A percentile compares a stretch with the other conserved stretches of the same genome.
Conservation (phyloP, 1,140 invertebrate genomes). For the Cotesia glomerata region DNA sequence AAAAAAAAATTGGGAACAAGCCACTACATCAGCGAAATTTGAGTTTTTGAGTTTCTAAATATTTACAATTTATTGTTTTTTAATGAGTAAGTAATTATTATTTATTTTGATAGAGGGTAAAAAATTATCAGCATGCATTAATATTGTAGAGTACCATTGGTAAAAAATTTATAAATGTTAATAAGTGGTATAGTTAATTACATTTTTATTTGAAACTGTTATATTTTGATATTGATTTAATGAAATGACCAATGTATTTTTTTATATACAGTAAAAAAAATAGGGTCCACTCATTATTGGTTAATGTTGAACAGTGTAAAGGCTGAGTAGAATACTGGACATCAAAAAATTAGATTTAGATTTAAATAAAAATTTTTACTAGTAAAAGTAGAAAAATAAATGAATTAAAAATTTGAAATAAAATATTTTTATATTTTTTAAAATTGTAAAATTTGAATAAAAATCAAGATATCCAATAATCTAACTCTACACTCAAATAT, state of each 20-base stretch:
- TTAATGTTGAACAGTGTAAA: constrained; percentile 45
- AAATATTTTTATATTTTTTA: neutral
- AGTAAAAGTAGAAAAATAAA: neutral
- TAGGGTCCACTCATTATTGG: constrained; percentile 40
- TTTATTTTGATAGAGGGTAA: too few species aligned
- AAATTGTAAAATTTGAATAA: constrained; percentile 23
- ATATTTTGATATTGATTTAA: neutral
- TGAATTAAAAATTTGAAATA: neutral
- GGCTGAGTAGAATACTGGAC: constrained; percentile 54
- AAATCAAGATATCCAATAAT: constrained; percentile 49
- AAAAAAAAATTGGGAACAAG: neutral
- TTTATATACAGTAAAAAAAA: constrained; percentile 23
- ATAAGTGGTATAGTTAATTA: neutral
- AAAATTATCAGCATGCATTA: too few species aligned
- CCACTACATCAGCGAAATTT: neutral
- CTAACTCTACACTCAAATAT: constrained; percentile 43
- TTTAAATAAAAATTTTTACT: too few species aligned
- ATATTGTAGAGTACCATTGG: too few species aligned
- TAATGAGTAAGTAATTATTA: too few species aligned
- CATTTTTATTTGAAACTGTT: neutral
- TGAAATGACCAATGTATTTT: constrained; percentile 10
- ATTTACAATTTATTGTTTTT: too few species aligned
- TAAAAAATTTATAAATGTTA: neutral
- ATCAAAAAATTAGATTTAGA: constrained; percentile 25
- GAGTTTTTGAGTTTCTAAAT: neutral